phyloP scores from a whole-genome alignment of 2,113 vertebrate genomes.

The Prionailurus viverrinus region DNA sequence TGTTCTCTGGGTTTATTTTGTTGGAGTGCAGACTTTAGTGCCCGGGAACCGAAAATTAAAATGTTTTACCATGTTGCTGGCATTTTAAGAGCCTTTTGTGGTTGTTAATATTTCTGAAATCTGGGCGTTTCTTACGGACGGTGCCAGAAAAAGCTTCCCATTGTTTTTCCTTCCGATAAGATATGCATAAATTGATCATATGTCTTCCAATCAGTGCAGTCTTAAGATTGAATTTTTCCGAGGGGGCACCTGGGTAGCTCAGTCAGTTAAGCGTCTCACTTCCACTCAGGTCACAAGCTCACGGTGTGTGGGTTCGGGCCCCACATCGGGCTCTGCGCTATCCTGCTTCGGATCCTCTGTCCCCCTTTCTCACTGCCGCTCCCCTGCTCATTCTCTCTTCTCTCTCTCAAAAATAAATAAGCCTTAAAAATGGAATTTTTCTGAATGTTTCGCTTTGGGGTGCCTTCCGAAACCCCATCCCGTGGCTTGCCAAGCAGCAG shows the following conservation, averaged over 20 bases:
- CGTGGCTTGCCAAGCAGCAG: accelerated
- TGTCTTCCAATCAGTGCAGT: neutral
- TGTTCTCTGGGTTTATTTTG: conserved; percentile 3
- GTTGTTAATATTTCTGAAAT: neutral
- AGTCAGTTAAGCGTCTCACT: too few species aligned
- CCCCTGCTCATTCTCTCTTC: too few species aligned
- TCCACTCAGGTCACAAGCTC: too few species aligned
- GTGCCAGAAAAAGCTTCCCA: neutral
- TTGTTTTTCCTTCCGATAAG: neutral
- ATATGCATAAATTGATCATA: neutral
- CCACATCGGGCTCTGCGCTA: too few species aligned
- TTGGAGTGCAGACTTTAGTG: neutral
- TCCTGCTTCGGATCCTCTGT: too few species aligned
- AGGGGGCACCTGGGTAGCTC: too few species aligned
- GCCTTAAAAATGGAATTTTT: too few species aligned
- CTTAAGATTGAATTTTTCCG: neutral
- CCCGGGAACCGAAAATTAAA: conserved; percentile 2
- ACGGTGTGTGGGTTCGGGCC: too few species aligned
- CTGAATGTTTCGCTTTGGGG: neutral
- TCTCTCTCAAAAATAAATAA: too few species aligned
- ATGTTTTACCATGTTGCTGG: neutral
- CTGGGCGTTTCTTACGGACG: neutral
- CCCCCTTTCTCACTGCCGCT: too few species aligned
- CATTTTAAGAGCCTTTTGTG: neutral
- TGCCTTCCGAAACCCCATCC: neutral